Evolutionary conservation across 1,140 invertebrate genomes (phyloP).

Genomic region (Atta texana): DNA sequence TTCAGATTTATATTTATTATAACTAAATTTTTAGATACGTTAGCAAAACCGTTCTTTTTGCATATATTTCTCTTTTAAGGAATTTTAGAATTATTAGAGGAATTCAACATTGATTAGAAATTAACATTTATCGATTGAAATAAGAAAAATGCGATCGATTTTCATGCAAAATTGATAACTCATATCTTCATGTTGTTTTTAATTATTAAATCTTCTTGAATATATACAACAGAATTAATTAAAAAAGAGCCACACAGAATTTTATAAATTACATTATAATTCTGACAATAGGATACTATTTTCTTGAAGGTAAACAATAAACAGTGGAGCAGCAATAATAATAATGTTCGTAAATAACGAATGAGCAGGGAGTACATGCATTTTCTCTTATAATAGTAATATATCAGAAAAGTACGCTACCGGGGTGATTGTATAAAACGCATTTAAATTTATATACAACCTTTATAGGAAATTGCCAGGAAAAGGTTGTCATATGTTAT

Average conservation of each 20-base stretch:
- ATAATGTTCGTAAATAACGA: not conserved
- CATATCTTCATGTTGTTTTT: not conserved
- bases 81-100: not conserved
- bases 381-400: not conserved
- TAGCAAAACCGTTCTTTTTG: too few relatives aligned
- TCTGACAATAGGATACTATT: not conserved
- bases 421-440: not conserved
- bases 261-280: not conserved
- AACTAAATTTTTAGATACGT: too few relatives aligned
- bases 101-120: not conserved
- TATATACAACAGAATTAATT: not conserved
- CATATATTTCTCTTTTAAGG: not conserved
- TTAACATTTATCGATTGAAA: not conserved
- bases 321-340: not conserved
- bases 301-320: conserved; percentile 2
- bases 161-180: not conserved
- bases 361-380: not conserved
- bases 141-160: not conserved
- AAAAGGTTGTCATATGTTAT: not conserved
- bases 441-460: not conserved
- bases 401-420: too few relatives aligned
- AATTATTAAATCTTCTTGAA: not conserved
- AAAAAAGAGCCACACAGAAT: not conserved
- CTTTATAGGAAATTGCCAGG: not conserved
- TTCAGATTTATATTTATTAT: too few relatives aligned